phyloP scores from a whole-genome alignment of 2,888 invertebrate species.

The Aromia moschata region DNA sequence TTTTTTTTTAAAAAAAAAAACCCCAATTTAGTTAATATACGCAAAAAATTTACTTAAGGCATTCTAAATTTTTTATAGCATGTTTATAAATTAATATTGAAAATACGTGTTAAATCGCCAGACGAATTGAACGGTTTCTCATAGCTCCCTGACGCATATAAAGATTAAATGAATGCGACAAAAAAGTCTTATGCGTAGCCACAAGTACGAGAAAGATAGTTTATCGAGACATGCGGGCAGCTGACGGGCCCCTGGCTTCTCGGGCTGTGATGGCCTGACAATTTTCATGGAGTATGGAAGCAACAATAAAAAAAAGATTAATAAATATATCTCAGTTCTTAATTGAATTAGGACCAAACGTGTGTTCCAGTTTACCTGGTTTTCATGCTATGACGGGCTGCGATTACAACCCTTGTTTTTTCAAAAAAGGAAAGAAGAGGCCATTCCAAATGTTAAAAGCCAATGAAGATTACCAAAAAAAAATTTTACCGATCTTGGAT shows the following conservation, averaged over 20 bases:
- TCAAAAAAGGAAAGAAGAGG: too few relatives aligned
- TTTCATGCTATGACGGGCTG: constrained; percentile 41
- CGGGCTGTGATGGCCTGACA: background rate
- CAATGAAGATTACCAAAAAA: background rate
- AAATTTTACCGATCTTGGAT: background rate
- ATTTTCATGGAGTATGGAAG: constrained; percentile 23
- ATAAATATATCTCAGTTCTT: constrained; percentile 32
- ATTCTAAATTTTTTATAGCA: background rate
- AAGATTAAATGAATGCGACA: background rate
- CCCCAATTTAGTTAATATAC: background rate
- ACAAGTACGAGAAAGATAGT: background rate
- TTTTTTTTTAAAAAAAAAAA: background rate
- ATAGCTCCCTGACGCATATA: background rate
- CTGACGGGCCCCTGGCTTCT: background rate
- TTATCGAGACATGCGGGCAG: background rate
- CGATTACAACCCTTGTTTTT: constrained; percentile 36
- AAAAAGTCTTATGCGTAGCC: background rate
- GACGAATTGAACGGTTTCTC: background rate
- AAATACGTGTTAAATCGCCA: background rate
- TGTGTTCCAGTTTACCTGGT: constrained; percentile 37
- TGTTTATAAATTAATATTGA: background rate
- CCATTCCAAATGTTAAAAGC: constrained; percentile 6
- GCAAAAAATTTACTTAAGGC: background rate
- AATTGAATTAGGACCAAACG: constrained; percentile 32
- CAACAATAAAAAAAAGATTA: constrained; percentile 23